phyloP scores from a whole-genome alignment of 2,113 vertebrate species.

The Phalacrocorax brasilianus region DNA sequence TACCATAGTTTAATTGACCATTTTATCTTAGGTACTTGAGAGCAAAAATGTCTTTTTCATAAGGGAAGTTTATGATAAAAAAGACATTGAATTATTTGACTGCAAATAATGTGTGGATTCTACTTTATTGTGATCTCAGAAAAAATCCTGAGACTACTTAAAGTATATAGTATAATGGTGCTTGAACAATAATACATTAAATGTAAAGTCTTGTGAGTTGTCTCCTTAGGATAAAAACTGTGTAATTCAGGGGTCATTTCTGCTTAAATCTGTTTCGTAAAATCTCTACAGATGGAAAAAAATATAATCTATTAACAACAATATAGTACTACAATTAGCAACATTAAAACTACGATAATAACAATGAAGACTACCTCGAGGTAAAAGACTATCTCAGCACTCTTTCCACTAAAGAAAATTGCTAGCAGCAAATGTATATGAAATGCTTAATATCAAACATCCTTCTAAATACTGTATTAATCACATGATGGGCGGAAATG shows the following conservation, averaged over 20 bases:
- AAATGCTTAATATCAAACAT: not conserved
- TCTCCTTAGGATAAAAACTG: not conserved
- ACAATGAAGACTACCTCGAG: not conserved
- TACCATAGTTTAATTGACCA: not conserved
- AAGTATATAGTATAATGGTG: not conserved
- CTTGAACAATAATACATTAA: not conserved
- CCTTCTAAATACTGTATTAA: not conserved
- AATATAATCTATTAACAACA: not conserved
- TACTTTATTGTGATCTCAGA: not conserved
- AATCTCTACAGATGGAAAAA: not conserved
- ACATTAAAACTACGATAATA: not conserved
- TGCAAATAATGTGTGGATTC: not conserved
- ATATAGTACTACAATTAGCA: not conserved
- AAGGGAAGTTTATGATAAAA: not conserved
- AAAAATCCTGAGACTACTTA: not conserved
- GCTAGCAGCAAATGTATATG: not conserved
- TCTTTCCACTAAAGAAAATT: not conserved
- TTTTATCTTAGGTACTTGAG: not conserved
- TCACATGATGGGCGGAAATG: not conserved
- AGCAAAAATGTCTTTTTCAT: not conserved
- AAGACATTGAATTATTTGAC: not conserved
- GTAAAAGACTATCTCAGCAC: not conserved
- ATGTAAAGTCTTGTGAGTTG: not conserved
- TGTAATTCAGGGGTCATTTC: not conserved
- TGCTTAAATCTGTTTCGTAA: not conserved